Conservation (phyloP, 2,888 invertebrate genomes). For the Pteria penguin region DNA sequence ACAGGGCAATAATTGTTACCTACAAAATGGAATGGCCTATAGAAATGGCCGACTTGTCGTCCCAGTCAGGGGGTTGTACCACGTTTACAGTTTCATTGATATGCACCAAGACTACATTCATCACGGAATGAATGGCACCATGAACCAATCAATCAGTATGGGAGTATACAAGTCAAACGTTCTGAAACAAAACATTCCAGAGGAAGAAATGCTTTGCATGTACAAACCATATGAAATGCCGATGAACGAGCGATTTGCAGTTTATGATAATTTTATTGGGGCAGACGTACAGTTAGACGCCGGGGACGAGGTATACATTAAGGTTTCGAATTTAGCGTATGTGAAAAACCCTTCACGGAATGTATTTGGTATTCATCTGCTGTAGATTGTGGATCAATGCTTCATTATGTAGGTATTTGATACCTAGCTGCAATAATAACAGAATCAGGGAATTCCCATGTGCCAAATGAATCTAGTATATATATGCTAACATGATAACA, state of each 20-base stretch:
- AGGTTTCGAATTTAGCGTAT: conserved; percentile 19
- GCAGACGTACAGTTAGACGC: conserved; percentile 16
- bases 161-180: conserved; percentile 20
- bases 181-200: neutral
- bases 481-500: too few relatives aligned
- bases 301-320: conserved; percentile 23
- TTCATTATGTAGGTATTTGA: too few relatives aligned
- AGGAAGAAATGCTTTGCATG: conserved; percentile 8
- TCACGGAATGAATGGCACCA: neutral
- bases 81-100: conserved; percentile 19
- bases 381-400: too few relatives aligned
- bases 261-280: conserved; percentile 12
- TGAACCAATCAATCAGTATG: conserved; percentile 5
- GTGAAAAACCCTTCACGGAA: conserved; percentile 25
- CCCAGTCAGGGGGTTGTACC: neutral
- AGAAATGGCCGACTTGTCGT: conserved; percentile 25
- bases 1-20: conserved; percentile 10
- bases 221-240: conserved; percentile 6
- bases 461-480: too few relatives aligned
- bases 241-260: conserved; percentile 3
- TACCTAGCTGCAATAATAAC: too few relatives aligned
- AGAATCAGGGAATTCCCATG: too few relatives aligned
- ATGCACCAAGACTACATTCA: neutral
- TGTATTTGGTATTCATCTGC: conserved; percentile 23
- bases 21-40: conserved; percentile 18